Conservation (phyloP, 2,797 vertebrate genomes). For the Oreochromis mossambicus region DNA sequence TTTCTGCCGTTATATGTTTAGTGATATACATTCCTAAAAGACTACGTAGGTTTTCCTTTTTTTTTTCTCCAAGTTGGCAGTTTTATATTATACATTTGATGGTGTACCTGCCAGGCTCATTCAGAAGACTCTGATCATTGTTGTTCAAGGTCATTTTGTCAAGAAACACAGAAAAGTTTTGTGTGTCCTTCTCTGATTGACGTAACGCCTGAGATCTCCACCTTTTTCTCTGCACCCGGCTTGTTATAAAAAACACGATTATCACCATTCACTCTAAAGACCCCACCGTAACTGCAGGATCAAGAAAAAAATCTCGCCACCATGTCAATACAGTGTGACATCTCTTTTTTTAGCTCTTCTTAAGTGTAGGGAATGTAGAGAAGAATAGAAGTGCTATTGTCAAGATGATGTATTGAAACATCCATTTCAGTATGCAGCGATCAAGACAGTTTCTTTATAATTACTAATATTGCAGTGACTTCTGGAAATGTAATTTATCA, state of each 20-base stretch:
- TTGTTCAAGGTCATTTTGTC: slow-evolving; percentile 20
- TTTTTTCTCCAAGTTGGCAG: not conserved
- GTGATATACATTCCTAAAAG: not conserved
- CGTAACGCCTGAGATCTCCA: not conserved
- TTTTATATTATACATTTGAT: not conserved
- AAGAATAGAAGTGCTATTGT: not conserved
- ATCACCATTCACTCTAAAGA: not conserved
- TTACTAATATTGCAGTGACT: not conserved
- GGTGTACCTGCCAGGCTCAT: not conserved
- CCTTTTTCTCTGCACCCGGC: not conserved
- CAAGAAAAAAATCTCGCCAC: not conserved
- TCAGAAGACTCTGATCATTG: not conserved
- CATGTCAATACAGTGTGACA: not conserved
- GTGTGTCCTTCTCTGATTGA: not conserved
- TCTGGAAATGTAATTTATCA: not conserved
- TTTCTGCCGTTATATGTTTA: slow-evolving; percentile 9
- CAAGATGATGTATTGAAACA: not conserved
- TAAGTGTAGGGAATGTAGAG: not conserved
- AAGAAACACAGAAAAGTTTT: not conserved
- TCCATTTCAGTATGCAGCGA: not conserved
- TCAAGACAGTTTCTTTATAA: not conserved
- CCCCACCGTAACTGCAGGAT: not conserved
- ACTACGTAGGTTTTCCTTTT: not conserved
- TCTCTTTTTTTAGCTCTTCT: not conserved
- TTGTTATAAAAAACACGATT: slow-evolving; percentile 15